These are phyloP conservation scores for Anneissia japonica DNA, from an alignment of 35 echinoderm and acorn worm genomes.

Conservation along the genomic window DNA sequence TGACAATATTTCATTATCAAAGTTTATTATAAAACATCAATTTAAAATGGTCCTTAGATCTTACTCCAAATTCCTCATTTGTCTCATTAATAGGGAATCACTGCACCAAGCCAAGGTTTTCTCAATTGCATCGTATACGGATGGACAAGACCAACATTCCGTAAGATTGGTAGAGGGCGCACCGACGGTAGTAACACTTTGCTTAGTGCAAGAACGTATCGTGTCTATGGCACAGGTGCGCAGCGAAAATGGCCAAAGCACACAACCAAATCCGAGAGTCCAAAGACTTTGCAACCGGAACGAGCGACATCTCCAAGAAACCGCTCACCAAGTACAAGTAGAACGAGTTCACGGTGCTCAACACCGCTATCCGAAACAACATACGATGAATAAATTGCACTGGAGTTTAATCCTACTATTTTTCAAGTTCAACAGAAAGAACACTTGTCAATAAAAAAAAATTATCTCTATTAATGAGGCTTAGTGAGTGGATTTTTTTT, in stretches of 20 bases:
- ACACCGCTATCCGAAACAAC: neutral
- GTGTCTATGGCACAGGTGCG: constrained; percentile 24
- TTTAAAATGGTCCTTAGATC: neutral
- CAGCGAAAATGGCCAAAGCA: neutral
- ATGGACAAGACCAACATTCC: constrained; percentile 44
- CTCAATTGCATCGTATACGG: constrained; percentile 44
- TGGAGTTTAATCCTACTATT: too few species aligned
- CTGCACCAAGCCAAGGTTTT: constrained; percentile 53
- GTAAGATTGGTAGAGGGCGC: neutral
- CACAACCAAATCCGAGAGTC: neutral
- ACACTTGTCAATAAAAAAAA: too few species aligned
- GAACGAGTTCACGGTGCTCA: neutral
- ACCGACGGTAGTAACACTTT: constrained; percentile 5
- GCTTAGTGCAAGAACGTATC: constrained; percentile 3
- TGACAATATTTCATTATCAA: too few species aligned
- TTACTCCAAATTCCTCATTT: neutral
- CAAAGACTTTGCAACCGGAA: neutral
- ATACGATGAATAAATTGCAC: neutral
- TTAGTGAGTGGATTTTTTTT: too few species aligned
- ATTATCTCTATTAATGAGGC: too few species aligned
- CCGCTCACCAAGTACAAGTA: neutral
- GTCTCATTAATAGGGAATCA: constrained; percentile 28
- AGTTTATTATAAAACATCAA: neutral
- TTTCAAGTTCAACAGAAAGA: too few species aligned
- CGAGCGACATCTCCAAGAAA: neutral